phyloP scores from a whole-genome alignment of 2,797 vertebrate species.

The Scomberomorus guttatus region DNA sequence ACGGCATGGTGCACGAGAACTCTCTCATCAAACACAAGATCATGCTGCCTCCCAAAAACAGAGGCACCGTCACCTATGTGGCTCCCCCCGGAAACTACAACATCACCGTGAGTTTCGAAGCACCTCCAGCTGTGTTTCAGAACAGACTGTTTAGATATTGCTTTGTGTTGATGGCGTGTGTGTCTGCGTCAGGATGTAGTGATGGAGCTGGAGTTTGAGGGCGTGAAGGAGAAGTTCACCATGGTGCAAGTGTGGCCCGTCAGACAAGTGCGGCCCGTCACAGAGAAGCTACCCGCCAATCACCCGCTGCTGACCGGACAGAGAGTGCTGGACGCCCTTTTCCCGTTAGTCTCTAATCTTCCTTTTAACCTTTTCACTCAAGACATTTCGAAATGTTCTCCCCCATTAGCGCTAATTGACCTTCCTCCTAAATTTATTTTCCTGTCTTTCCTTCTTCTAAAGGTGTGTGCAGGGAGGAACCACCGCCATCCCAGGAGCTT shows the following conservation, averaged over 20 bases:
- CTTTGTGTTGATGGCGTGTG: slow-evolving; percentile 18
- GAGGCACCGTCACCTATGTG: slow-evolving; percentile 95
- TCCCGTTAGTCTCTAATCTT: slow-evolving; percentile 88
- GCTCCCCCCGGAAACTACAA: slow-evolving; percentile 95
- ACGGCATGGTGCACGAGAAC: slow-evolving; percentile 88
- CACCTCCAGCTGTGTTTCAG: background rate
- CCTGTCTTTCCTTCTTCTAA: slow-evolving; percentile 6
- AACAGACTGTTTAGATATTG: background rate
- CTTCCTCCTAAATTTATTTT: background rate
- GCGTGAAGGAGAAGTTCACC: slow-evolving; percentile 95
- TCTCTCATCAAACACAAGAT: slow-evolving; percentile 98
- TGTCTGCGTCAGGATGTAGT: slow-evolving; percentile 91
- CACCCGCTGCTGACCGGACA: slow-evolving; percentile 89
- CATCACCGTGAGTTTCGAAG: slow-evolving; percentile 89
- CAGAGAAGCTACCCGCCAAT: slow-evolving; percentile 96
- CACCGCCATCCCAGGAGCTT: slow-evolving; percentile 97
- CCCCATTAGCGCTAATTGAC: background rate
- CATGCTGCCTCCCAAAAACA: slow-evolving; percentile 94
- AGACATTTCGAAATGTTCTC: background rate
- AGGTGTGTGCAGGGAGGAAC: slow-evolving; percentile 98
- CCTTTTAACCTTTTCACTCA: background rate
- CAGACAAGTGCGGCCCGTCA: slow-evolving; percentile 94
- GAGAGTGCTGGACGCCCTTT: slow-evolving; percentile 88
- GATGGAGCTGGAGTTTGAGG: slow-evolving; percentile 97
- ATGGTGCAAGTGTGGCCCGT: slow-evolving; percentile 99